A percentile compares a stretch with the other conserved stretches of the same genome.
phyloP scores from a whole-genome alignment of 2,113 vertebrate species.

The Nanger granti region DNA sequence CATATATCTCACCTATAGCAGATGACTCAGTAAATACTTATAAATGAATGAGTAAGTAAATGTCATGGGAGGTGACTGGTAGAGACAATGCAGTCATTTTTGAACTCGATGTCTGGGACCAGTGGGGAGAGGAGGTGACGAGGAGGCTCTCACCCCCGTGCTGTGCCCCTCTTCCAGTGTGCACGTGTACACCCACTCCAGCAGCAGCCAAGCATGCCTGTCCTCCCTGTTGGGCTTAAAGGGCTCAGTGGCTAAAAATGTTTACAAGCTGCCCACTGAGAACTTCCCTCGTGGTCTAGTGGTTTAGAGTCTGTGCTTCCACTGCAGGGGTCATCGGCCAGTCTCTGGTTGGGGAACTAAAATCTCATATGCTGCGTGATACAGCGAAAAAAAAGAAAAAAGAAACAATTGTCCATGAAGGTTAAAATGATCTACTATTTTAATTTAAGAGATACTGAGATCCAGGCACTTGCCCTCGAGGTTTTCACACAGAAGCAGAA shows the following conservation, averaged over 20 bases:
- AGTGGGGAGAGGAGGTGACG: background rate
- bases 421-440: background rate
- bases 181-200: background rate
- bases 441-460: background rate
- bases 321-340: background rate
- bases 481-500: background rate
- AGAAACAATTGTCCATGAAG: background rate
- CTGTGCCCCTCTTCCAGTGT: background rate
- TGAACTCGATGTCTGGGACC: background rate
- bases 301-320: background rate
- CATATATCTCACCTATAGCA: background rate
- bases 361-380: background rate
- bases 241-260: background rate
- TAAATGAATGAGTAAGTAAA: background rate
- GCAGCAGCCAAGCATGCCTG: background rate
- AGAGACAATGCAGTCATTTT: background rate
- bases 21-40: background rate
- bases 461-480: background rate
- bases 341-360: background rate
- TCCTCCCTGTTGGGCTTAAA: background rate
- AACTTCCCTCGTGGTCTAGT: background rate
- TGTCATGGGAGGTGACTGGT: background rate
- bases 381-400: background rate
- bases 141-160: background rate
- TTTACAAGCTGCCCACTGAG: background rate